Base-by-base conservation (phyloP, 2,113 vertebrate species). In the Callopanchax toddi region DNA sequence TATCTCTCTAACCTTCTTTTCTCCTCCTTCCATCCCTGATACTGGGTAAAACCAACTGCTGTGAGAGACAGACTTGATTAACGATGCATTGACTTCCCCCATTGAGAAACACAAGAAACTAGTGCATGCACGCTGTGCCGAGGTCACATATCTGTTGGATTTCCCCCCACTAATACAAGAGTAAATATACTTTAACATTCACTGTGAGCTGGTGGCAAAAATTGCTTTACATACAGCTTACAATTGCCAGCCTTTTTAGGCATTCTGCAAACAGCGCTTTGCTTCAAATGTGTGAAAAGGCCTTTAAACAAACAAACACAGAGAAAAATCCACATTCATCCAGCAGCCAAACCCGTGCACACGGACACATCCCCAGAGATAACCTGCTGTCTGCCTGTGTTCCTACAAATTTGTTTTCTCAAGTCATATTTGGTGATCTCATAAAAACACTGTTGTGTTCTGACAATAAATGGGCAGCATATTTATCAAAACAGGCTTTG, bases 61-160 rank as follows among this genome's bases (percentile, higher is more conserved):
- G 84, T 63, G 87, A 81, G 73, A 75, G 67, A 81, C 78, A 88
- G 83, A 76, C 85, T 81, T 89, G 88, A 85, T 89, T 88, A 88
- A 89, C 71, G 84, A 86, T 85, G 86, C 81, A 60, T 78, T 67
- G 67, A 62, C 74, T 67, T 63, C 73, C 65, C 86, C 82, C 75
- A 66, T 59, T 32, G 74, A 84, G 85, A 87, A 72, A 84, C 79
- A 79, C 81, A 79, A 75, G 59, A 82, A 74, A 79, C 74, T 20
- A 62, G 74, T 15, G 76, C 66, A 36, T 20, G 65, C 83, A 76
- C 49, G 81, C 23, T 17, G 82, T 9, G 78, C 40, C 4, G 74
- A 78, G 81, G 83, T 83, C 88, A 86, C 66, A 65, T 21, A 50
- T 40, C 59, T 46, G 56, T 58, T 59, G 73, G 62, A 11, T 11